A percentile compares a stretch with the other conserved stretches of the same genome.
Evolutionary conservation across 2,797 vertebrate genomes (phyloP).

Genomic region (Poeciliopsis gracilis): DNA sequence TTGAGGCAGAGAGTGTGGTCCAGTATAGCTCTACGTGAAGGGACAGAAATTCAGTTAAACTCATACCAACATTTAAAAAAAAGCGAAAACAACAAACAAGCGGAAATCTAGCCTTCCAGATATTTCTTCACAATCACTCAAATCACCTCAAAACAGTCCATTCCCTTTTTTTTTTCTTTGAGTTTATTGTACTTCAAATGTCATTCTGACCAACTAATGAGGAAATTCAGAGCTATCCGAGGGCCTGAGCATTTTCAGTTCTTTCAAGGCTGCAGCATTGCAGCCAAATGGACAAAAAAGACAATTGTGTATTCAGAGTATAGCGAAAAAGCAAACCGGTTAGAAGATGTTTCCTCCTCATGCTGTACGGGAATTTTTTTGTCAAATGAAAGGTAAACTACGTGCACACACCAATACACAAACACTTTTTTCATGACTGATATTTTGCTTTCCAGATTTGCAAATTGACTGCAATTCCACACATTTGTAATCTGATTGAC

Average conservation of each 20-base stretch:
- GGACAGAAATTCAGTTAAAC: constrained; percentile 15
- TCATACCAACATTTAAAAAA: not conserved
- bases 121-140: not conserved
- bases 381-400: not conserved
- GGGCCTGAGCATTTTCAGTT: not conserved
- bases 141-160: not conserved
- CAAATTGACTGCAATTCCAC: not conserved
- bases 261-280: not conserved
- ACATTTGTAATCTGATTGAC: constrained; percentile 17
- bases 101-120: not conserved
- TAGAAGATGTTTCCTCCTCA: not conserved
- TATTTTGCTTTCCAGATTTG: not conserved
- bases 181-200: not conserved
- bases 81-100: no score
- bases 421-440: not conserved
- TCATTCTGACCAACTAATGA: not conserved
- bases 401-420: not conserved
- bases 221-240: not conserved
- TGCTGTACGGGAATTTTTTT: not conserved
- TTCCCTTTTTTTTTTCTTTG: not conserved
- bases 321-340: not conserved
- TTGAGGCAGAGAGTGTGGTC: constrained; percentile 47
- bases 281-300: not conserved
- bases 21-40: constrained; percentile 36
- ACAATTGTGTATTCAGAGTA: not conserved